Percentiles rank a stretch among this genome's conserved stretches.
These are phyloP conservation scores for Acrobasis suavella DNA, from an alignment of 2,888 invertebrate genomes.

Conservation along the genomic window DNA sequence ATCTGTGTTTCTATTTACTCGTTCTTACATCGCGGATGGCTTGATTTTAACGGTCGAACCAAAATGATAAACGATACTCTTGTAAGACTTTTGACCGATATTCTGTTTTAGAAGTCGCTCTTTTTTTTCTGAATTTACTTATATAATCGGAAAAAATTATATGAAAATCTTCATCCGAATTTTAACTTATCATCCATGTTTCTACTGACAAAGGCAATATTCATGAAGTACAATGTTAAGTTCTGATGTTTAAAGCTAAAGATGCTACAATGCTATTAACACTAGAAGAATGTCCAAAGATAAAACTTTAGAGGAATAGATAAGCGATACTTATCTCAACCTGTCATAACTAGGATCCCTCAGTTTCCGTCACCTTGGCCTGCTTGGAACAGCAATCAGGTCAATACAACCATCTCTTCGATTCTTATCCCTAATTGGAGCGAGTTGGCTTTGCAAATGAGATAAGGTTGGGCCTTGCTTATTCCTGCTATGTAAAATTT, in stretches of 20 bases:
- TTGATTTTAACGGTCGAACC: background rate
- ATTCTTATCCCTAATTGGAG: conserved; percentile 16
- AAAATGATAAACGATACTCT: too few species aligned
- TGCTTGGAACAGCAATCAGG: conserved; percentile 6
- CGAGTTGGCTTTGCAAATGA: conserved; percentile 11
- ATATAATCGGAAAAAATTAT: too few species aligned
- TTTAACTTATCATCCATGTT: too few species aligned
- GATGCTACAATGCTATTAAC: background rate
- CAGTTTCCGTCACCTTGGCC: conserved; percentile 4
- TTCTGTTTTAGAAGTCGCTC: too few species aligned
- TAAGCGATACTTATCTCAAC: background rate
- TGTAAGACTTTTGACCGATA: too few species aligned
- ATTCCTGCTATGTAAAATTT: conserved; percentile 14
- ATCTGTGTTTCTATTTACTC: conserved; percentile 1
- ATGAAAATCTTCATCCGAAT: too few species aligned
- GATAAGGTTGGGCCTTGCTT: conserved; percentile 11
- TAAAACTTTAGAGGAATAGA: background rate
- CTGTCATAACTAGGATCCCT: conserved; percentile 7
- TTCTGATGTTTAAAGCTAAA: background rate
- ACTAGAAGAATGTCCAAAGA: background rate
- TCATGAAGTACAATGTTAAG: too few species aligned
- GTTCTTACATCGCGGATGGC: background rate
- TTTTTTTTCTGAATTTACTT: too few species aligned
- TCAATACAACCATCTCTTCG: conserved; percentile 9
- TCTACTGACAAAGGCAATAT: too few species aligned